Conservation (phyloP, 2,888 invertebrate species). For the Drosophila aldrichi region DNA sequence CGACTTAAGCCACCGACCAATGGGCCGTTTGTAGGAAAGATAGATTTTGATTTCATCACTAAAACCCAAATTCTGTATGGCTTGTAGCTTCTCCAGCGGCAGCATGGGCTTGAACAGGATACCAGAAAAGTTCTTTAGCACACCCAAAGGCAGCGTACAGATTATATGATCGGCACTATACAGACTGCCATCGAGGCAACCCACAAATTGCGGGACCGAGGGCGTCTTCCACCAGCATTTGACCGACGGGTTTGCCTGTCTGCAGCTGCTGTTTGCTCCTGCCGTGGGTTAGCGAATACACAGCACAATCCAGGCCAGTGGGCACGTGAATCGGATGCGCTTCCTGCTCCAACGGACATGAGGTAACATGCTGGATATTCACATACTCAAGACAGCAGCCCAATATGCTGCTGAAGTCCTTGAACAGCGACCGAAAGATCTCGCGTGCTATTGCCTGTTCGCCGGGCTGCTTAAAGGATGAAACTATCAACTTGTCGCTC, state of each 20-base stretch:
- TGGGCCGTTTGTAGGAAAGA: constrained; percentile 91
- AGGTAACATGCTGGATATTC: constrained; percentile 89
- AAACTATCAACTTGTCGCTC: constrained; percentile 61
- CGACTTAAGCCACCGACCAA: constrained; percentile 90
- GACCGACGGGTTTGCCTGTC: constrained; percentile 90
- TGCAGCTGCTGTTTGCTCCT: constrained; percentile 88
- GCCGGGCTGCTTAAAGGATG: constrained; percentile 60
- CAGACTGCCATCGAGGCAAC: constrained; percentile 90
- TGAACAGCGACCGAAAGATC: constrained; percentile 76
- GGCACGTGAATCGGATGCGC: constrained; percentile 74
- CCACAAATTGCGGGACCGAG: constrained; percentile 86
- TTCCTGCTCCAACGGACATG: constrained; percentile 59
- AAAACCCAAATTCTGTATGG: constrained; percentile 90
- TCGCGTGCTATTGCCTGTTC: constrained; percentile 73
- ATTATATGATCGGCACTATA: constrained; percentile 91
- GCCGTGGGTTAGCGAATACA: constrained; percentile 62
- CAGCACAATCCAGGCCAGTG: constrained; percentile 76
- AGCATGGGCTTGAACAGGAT: constrained; percentile 90
- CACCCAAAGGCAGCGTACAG: constrained; percentile 91
- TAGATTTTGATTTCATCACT: constrained; percentile 92
- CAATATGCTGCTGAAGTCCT: constrained; percentile 87
- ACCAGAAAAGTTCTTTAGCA: constrained; percentile 90
- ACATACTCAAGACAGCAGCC: constrained; percentile 91
- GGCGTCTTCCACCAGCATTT: constrained; percentile 86
- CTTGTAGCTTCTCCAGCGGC: constrained; percentile 89